Base-by-base conservation (phyloP, 2,797 vertebrate species). In the Gadopsis marmoratus region DNA sequence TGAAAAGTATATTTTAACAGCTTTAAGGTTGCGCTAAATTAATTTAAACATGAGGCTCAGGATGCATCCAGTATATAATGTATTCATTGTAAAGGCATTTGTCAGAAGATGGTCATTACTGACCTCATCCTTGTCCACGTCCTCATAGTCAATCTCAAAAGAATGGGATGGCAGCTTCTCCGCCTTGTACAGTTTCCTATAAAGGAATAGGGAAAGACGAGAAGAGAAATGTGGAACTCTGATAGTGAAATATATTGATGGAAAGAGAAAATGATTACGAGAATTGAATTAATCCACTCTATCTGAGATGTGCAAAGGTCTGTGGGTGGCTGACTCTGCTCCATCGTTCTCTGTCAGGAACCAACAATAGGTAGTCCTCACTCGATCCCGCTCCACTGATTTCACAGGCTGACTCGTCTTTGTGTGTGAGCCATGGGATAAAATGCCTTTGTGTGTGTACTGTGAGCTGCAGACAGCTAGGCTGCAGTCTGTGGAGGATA, bases 101-200 rank as follows among this genome's bases (percentile, higher is more conserved):
- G 74, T 84, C 59, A 78, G 73, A 77, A 65, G 65, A 78, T 1
- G 74, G 47, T 66, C 60, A 79, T 86, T 72, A 93, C 96, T 93
- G 94, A 99, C 98, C 95, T 99, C 98, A 94, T 99, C 98, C 84
- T 98, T 99, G 91, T 99, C 98, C 83, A 96, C 91, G 61, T 99
- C 98, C 92, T 99, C 98, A 86, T 99, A 95, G 93, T 99, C 98
- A 2, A 99, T 96, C 95, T 99, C 98, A 90, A 99, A 99, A 66
- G 97, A 98, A 93, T 99, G 98, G 10, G 97, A 97, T 4, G 96
- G 97, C 84, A 99, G 93, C 92, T 99, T 99, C 89, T 99, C 97
- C 81, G 96, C 95, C 93, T 95, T 97, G 86, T 94, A 96, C 75
- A 96, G 94, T 94, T 95, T 96, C 92, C 98, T 99, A 81, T 62